Evolutionary conservation across 2,888 invertebrate genomes (phyloP), one percentile per base, ranked within the genome.

Genomic region (Panopea generosa): DNA sequence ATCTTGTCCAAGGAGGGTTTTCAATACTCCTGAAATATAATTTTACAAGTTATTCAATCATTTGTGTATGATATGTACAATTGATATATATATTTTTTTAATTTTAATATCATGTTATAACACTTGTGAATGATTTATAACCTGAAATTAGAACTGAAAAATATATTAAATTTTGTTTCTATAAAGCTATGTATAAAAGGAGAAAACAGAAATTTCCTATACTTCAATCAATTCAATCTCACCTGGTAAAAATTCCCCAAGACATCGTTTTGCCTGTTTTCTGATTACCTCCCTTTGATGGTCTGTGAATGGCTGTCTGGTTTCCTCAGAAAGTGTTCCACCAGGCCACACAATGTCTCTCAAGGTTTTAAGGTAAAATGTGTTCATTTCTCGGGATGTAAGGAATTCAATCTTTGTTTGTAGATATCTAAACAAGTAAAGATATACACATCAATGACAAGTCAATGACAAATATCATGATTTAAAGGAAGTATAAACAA

Each of bases 281-380:
- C 83, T 84, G 1, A 84, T 82, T 3, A 73, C 81, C 29, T 74
- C 74, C 60, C 77, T 86, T 73, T 88, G 84, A 47, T 77, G 73
- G 24, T 83, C 84, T 20, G 85, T 82, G 60, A 82, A 86, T 9
- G 63, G 56, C 26, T 69, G 63, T 9, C 63, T 45, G 18, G 61
- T 26, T 6, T 84, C 82, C 6, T 77, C 62, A 6, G 77, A 73
- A 24, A 88, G 78, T 47, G 84, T 67, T 16, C 86, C 87, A 14
- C 86, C 70, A 1, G 90, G 90, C 90, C 90, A 90, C 20, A 89
- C 73, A 0, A 84, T 86, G 49, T 89, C 87, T n/a, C 87, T 72
- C 9, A 90, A 76, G n/a, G 84, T 74, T 1, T 77, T 80, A 16
- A 89, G 65, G 79, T 90, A 90, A 61, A 82, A 77, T 4, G 70